Base-by-base conservation (phyloP, 53 echinoderm and acorn worm species). In the Apostichopus leukothele region DNA sequence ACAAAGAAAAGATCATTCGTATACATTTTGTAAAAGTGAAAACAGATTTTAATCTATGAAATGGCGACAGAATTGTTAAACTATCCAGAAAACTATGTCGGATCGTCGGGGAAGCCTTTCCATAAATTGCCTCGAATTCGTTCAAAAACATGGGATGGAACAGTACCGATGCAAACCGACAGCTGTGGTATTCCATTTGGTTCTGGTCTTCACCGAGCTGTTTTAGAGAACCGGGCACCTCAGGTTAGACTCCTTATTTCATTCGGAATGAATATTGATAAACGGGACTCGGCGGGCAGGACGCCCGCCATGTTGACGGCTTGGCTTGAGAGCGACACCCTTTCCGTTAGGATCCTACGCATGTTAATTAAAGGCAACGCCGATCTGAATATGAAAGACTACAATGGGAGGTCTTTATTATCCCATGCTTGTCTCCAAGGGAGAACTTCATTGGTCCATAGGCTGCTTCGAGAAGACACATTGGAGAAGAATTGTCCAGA, bases 211-310 rank as follows among this genome's bases (percentile, higher is more conserved):
- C 97, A 97, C 75, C 88, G 92, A 84, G 97, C 97, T 39, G 91
- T 97, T 52, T 21, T 89, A 51, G 97, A 92, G 66, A 83, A 91
- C 55, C 90, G 97, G 61, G 87, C 84, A 7, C 93, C 89, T 73
- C 95, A 93, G 84, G 94, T 97, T 0, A 79, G 94, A 50, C 93
- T 97, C 7, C 92, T 97, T 14, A 90, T 97, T 54, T 93, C 94
- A 9, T 79, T 97, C 74, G 95, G 95, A 22, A 87, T 93, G n/a
- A 89, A 92, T 59, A 90, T 94, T 25, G 92, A 97, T 53, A 95
- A 95, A 78, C 53, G 91, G 57, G 97, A 97, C 87, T 88, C 89
- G 0, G 90, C 88, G 10, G 97, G 97, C 4, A 88, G 91, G 18
- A 94, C 97, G 0, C 95, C 97, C 12, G 77, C 95, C 18, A 97